Evolutionary conservation across 2,797 vertebrate genomes (phyloP).

Genomic region (Leptatherina wallacei): DNA sequence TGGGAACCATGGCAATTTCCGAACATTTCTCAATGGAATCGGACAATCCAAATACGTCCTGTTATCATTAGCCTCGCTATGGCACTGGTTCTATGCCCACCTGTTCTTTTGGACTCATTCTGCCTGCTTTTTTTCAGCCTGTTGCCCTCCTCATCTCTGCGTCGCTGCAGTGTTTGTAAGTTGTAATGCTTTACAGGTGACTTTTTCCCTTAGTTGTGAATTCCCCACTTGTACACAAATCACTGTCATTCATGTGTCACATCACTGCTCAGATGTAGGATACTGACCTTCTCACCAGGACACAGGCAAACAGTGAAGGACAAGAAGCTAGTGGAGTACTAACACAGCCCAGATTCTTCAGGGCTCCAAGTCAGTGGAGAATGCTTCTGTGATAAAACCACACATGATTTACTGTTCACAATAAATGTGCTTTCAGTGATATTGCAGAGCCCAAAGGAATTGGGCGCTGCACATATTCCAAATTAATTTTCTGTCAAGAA

Average conservation of each 20-base stretch:
- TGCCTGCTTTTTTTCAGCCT: not conserved
- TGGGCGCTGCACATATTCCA: slow-evolving; percentile 36
- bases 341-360: slow-evolving; percentile 2
- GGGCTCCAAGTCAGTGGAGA: slow-evolving; percentile 40
- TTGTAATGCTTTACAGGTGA: too few species aligned
- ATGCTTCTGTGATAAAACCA: slow-evolving; percentile 43
- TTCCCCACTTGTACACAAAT: slow-evolving; percentile 5
- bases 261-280: not conserved
- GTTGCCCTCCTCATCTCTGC: not conserved
- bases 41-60: not conserved
- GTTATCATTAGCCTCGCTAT: too few species aligned
- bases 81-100: not conserved
- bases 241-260: slow-evolving; percentile 38
- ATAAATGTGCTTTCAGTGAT: slow-evolving; percentile 60
- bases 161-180: too few species aligned
- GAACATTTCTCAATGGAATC: not conserved
- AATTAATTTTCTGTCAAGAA: slow-evolving; percentile 58
- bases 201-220: slow-evolving; percentile 7
- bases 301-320: slow-evolving; percentile 29
- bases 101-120: too few species aligned
- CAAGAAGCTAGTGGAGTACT: slow-evolving; percentile 29
- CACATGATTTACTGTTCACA: slow-evolving; percentile 51
- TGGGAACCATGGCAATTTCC: not conserved
- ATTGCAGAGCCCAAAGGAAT: slow-evolving; percentile 50
- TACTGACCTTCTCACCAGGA: slow-evolving; percentile 48